Evolutionary conservation across 2,113 vertebrate genomes (phyloP), one percentile per base, ranked within the genome.

Genomic region (Phrynosoma platyrhinos): DNA sequence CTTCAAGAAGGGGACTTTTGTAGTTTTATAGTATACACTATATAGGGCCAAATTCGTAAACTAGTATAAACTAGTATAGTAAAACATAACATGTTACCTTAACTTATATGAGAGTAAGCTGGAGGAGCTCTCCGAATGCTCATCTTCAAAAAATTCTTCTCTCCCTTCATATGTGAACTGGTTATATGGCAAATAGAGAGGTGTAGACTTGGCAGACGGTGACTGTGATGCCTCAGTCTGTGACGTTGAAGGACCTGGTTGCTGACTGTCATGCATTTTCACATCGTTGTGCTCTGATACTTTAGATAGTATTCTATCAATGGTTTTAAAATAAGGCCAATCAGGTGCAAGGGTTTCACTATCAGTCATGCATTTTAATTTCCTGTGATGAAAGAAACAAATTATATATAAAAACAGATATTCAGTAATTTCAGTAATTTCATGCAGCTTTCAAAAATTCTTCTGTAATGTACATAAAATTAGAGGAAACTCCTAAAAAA

Each of bases 321-420:
- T 99, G 92, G 98, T 92, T 95, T 98, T 98, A 93, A 97, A 99
- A 95, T 99, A 99, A 64, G 99, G 98, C 99, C 99, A 99, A 94
- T 99, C 98, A 3, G 98, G 98, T 5, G 92, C 94, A 90, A 97
- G 95, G 12, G 96, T 95, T 74, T 97, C 96, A 92, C 98, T 98
- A 85, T 95, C 96, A 82, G 95, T 96, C 94, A 98, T 97, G 94
- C 98, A 97, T 96, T 99, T 99, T 94, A 99, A 95, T 96, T 98
- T 98, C 97, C 98, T 99, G 97, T 82, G 91, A 91, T 90, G 92
- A 94, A 95, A 96, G 90, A 94, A 93, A 96, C 75, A 87, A 92
- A 92, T 94, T 93, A 94, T 85, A 88, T 23, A 84, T 92, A 25
- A 90, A 94, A 95, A 86, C 5, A 68, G 68, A 71, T 27, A 30